Percentiles rank a stretch among this genome's conserved stretches.
These are phyloP conservation scores for Drosophila infuscata DNA, from an alignment of 2,888 invertebrate species.

Conservation along the genomic window DNA sequence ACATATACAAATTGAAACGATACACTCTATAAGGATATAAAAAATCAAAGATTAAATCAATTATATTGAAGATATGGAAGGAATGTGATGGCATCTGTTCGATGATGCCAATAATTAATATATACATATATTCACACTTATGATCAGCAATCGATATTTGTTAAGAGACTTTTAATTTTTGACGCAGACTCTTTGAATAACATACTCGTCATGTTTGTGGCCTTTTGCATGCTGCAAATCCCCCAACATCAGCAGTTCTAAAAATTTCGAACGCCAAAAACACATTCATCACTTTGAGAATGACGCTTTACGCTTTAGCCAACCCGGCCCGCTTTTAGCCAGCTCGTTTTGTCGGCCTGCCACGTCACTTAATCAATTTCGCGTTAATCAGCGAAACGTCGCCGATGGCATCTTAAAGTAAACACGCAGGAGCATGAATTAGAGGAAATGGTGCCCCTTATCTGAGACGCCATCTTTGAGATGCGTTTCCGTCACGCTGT, in stretches of 20 bases:
- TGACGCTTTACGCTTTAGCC: slow-evolving; percentile 32
- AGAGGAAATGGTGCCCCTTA: slow-evolving; percentile 48
- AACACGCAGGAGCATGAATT: slow-evolving; percentile 64
- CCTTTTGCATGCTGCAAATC: not conserved
- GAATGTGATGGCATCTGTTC: not conserved
- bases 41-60: not conserved
- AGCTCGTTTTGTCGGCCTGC: slow-evolving; percentile 21
- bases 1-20: not conserved
- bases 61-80: not conserved
- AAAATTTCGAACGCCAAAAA: slow-evolving; percentile 37
- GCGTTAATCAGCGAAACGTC: slow-evolving; percentile 79
- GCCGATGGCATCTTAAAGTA: slow-evolving; percentile 77
- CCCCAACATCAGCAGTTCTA: not conserved
- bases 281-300: slow-evolving; percentile 69
- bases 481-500: slow-evolving; percentile 61
- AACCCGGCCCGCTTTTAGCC: not conserved
- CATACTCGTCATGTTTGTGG: slow-evolving; percentile 14
- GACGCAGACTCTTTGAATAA: not conserved
- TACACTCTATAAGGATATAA: not conserved
- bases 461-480: slow-evolving; percentile 60
- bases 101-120: not conserved
- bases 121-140: not conserved
- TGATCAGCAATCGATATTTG: not conserved
- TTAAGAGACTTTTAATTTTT: not conserved
- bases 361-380: slow-evolving; percentile 80